Evolutionary conservation across 2,888 invertebrate species (phyloP).

Genomic region (Calameuta pallipes): DNA sequence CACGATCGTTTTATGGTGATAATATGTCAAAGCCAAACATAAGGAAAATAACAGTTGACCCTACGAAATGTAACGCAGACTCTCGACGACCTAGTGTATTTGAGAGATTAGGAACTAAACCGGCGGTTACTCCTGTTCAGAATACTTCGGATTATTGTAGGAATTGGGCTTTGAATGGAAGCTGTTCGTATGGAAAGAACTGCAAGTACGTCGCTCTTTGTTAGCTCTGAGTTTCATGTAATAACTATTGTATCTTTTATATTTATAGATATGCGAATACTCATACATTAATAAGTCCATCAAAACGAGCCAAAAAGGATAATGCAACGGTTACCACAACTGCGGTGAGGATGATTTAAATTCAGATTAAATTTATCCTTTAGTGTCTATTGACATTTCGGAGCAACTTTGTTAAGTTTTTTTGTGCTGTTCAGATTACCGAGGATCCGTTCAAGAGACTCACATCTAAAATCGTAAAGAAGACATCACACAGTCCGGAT

Average conservation of each 20-base stretch:
- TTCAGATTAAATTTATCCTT: neutral
- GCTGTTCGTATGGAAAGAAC: constrained; percentile 81
- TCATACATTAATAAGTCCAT: constrained; percentile 81
- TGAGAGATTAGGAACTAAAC: constrained; percentile 84
- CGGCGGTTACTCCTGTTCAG: constrained; percentile 66
- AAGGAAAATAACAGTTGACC: constrained; percentile 82
- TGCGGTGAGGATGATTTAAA: constrained; percentile 48
- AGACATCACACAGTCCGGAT: constrained; percentile 70
- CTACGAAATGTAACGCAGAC: constrained; percentile 76
- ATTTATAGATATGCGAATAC: constrained; percentile 72
- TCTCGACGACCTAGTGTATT: constrained; percentile 82
- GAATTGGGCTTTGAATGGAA: constrained; percentile 83
- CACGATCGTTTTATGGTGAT: constrained; percentile 64
- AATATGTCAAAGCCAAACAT: constrained; percentile 78
- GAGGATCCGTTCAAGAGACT: constrained; percentile 76
- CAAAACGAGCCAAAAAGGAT: constrained; percentile 80
- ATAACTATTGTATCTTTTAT: constrained; percentile 34
- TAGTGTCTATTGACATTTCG: neutral
- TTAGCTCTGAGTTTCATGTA: neutral
- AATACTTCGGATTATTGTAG: constrained; percentile 76
- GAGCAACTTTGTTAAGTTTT: neutral
- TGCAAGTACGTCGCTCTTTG: constrained; percentile 70
- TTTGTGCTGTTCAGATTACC: constrained; percentile 58
- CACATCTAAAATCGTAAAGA: constrained; percentile 74
- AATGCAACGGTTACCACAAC: constrained; percentile 58